Conservation (phyloP, 2,797 vertebrate genomes). For the Notolabrus celidotus region DNA sequence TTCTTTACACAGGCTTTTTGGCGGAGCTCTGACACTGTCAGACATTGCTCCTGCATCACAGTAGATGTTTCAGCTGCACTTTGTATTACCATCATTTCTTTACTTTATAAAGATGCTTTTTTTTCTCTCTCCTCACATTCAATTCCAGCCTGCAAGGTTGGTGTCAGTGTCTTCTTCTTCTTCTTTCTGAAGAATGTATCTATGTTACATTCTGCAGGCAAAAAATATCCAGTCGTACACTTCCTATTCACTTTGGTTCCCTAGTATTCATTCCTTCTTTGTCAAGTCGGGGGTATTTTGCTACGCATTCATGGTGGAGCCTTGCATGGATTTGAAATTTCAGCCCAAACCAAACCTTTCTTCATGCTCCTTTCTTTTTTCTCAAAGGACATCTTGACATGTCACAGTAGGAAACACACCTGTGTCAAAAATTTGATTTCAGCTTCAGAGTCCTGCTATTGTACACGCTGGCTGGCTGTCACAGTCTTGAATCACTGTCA, state of each 20-base stretch:
- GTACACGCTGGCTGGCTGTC: neutral
- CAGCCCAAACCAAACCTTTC: neutral
- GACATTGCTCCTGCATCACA: neutral
- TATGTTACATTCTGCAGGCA: conserved; percentile 5
- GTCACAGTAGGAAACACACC: neutral
- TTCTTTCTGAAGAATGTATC: neutral
- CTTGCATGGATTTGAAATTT: neutral
- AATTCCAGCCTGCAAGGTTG: neutral
- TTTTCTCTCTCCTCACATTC: neutral
- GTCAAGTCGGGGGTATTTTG: neutral
- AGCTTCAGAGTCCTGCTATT: neutral
- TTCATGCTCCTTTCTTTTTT: neutral
- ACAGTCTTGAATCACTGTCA: neutral
- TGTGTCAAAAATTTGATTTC: neutral
- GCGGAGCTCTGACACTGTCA: neutral
- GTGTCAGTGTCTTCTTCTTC: neutral
- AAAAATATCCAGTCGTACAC: neutral
- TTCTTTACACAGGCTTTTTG: neutral
- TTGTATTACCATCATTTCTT: neutral
- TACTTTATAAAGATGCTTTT: conserved; percentile 4
- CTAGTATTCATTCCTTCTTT: neutral
- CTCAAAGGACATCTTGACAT: neutral
- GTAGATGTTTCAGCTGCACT: conserved; percentile 1
- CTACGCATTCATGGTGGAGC: neutral
- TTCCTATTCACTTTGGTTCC: neutral